These are phyloP conservation scores for Macropus fuliginosus DNA, from an alignment of 2,797 vertebrate genomes.

Conservation along the genomic window DNA sequence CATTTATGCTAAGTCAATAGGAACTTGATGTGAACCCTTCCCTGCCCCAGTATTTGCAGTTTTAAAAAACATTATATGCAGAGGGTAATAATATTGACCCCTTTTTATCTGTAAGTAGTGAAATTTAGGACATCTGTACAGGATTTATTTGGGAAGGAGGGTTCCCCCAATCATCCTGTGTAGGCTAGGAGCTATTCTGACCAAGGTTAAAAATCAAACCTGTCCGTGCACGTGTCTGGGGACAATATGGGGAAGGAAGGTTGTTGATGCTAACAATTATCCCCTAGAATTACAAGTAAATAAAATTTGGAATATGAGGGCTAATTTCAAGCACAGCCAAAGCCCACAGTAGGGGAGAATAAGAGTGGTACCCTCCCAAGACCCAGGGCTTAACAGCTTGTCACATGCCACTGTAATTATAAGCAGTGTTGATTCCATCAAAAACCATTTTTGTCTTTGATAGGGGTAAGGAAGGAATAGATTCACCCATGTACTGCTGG, in stretches of 20 bases:
- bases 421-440: conserved; percentile 29
- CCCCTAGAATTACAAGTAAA: neutral
- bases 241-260: neutral
- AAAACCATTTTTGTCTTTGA: conserved; percentile 28
- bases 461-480: neutral
- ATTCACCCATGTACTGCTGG: neutral
- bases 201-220: neutral
- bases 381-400: neutral
- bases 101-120: neutral
- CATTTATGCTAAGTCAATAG: neutral
- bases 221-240: neutral
- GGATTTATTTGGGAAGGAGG: neutral
- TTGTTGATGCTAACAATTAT: neutral
- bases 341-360: neutral
- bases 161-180: neutral
- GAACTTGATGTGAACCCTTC: neutral
- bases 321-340: neutral
- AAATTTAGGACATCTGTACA: neutral
- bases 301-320: neutral
- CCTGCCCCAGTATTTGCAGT: neutral
- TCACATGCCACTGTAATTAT: neutral
- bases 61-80: conserved; percentile 1
- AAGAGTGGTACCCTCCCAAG: neutral
- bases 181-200: neutral
- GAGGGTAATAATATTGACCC: neutral